A percentile compares a stretch with the other conserved stretches of the same genome.
Evolutionary conservation across 2,797 vertebrate species (phyloP).

Genomic region (Halcyon smyrnensis): DNA sequence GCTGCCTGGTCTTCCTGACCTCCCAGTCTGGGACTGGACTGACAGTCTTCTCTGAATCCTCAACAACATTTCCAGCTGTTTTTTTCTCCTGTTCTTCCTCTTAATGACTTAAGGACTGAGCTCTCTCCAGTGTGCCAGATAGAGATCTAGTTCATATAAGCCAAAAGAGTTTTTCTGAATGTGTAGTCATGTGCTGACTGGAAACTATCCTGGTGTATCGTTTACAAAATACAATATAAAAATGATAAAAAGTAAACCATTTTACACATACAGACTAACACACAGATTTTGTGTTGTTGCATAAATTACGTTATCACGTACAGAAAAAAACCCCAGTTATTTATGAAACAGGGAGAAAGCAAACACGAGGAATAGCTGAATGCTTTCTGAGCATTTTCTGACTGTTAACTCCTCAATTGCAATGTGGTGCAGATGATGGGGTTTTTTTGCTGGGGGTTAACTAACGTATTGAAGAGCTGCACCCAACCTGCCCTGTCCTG

Average conservation of each 20-base stretch:
- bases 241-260: not conserved
- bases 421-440: not conserved
- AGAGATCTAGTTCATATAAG: slow-evolving; percentile 15
- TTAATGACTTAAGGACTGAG: not conserved
- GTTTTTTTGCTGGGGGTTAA: not conserved
- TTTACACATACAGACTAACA: not conserved
- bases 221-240: slow-evolving; percentile 14
- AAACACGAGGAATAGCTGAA: not conserved
- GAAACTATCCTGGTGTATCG: not conserved
- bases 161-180: slow-evolving; percentile 7
- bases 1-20: not conserved
- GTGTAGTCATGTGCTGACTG: not conserved
- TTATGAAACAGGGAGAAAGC: not conserved
- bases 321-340: not conserved
- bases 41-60: not conserved
- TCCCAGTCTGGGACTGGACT: not conserved
- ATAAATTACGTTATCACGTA: not conserved
- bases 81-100: not conserved
- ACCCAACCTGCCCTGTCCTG: not conserved
- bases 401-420: slow-evolving; percentile 20
- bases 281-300: not conserved
- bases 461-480: not conserved
- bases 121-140: not conserved
- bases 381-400: not conserved
- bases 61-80: not conserved